Percentiles rank a stretch among this genome's conserved stretches.
Evolutionary conservation across 2,113 vertebrate genomes (phyloP).

Genomic region (Echinops telfairi): DNA sequence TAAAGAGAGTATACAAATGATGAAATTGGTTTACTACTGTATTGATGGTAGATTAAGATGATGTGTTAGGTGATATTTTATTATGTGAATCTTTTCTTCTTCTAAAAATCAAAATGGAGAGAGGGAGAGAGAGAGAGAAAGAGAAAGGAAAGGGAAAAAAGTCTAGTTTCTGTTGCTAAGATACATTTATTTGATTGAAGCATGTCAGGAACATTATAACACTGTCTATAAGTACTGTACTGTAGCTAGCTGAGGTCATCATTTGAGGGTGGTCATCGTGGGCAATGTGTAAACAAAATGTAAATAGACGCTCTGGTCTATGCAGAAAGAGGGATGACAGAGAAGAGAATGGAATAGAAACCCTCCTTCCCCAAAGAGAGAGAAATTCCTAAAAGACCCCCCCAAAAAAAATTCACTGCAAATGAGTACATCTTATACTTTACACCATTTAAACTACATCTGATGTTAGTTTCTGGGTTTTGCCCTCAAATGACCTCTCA

Average conservation of each 20-base stretch:
- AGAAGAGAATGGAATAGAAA: neutral
- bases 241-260: neutral
- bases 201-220: no score
- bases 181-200: no score
- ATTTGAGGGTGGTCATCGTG: neutral
- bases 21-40: neutral
- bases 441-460: neutral
- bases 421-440: neutral
- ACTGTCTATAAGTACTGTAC: neutral
- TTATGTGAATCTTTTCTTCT: neutral
- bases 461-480: neutral
- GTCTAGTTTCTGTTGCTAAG: neutral
- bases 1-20: neutral
- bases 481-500: neutral
- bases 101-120: no score
- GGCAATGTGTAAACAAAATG: neutral
- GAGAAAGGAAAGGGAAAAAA: neutral
- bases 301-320: neutral
- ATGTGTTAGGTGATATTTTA: neutral
- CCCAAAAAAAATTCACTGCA: neutral
- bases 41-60: neutral
- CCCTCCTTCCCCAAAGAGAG: neutral
- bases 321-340: neutral
- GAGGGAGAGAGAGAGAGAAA: no score
- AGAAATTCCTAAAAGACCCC: neutral